These are phyloP conservation scores for Colletes collaris DNA, from an alignment of 2,888 invertebrate genomes.

Conservation along the genomic window DNA sequence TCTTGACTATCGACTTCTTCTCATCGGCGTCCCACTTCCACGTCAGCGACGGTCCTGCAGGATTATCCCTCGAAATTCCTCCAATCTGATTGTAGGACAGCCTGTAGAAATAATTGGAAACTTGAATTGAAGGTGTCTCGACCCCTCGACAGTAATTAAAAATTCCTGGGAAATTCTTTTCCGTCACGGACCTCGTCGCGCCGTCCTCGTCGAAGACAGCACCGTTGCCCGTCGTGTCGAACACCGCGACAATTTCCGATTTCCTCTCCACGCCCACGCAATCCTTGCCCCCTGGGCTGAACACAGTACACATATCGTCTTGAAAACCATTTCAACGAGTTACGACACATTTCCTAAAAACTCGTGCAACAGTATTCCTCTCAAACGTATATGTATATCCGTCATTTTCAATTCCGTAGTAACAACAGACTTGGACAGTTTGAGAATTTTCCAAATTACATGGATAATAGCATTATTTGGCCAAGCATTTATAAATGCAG, in stretches of 20 bases:
- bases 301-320: conserved; percentile 74
- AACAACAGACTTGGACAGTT: too few species aligned
- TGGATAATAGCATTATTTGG: too few species aligned
- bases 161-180: conserved; percentile 64
- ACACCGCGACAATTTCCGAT: conserved; percentile 69
- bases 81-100: conserved; percentile 75
- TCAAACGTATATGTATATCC: too few species aligned
- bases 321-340: conserved; percentile 58
- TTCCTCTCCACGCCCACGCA: conserved; percentile 49
- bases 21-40: conserved; percentile 69
- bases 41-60: conserved; percentile 57
- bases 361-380: too few species aligned
- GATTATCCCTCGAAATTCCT: conserved; percentile 71
- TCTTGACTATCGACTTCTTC: conserved; percentile 52
- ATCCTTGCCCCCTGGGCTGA: conserved; percentile 68
- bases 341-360: too few species aligned
- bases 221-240: conserved; percentile 74
- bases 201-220: conserved; percentile 70
- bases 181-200: conserved; percentile 62
- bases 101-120: conserved; percentile 68
- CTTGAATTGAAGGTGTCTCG: conserved; percentile 37
- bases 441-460: too few species aligned
- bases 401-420: too few species aligned
- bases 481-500: too few species aligned
- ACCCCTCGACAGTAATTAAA: conserved; percentile 59